These are phyloP conservation scores for Microcebus griseorufus DNA, from an alignment of 2,113 vertebrate genomes.

Conservation along the genomic window DNA sequence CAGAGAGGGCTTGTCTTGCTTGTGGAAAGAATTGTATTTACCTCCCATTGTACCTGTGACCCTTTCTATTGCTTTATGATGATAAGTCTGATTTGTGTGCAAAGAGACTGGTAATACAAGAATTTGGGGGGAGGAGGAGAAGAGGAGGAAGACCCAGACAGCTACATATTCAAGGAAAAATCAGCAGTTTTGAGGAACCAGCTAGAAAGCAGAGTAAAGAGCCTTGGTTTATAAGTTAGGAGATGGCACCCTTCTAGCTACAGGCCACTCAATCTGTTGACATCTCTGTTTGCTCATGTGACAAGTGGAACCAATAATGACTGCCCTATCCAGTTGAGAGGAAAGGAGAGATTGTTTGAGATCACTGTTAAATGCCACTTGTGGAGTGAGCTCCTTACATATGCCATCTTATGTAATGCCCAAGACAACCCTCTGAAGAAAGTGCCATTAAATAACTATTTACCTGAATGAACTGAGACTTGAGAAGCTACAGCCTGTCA, in stretches of 20 bases:
- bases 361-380: neutral
- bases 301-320: neutral
- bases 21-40: slow-evolving; percentile 70
- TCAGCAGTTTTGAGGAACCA: neutral
- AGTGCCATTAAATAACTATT: neutral
- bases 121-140: slow-evolving; percentile 11
- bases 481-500: neutral
- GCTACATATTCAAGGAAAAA: neutral
- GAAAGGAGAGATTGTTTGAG: neutral
- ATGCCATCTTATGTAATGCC: neutral
- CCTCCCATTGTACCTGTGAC: slow-evolving; percentile 68
- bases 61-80: slow-evolving; percentile 77
- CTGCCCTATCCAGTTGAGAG: neutral
- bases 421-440: neutral
- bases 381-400: neutral
- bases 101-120: slow-evolving; percentile 35
- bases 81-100: slow-evolving; percentile 78
- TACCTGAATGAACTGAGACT: neutral
- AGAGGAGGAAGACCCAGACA: neutral
- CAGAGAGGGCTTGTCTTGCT: slow-evolving; percentile 76
- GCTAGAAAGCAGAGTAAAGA: neutral
- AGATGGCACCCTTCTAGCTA: neutral
- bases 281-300: neutral
- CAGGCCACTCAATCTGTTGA: neutral
- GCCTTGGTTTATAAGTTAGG: neutral